Base-by-base conservation (phyloP, 2,888 invertebrate species). In the Smittia aterrima region DNA sequence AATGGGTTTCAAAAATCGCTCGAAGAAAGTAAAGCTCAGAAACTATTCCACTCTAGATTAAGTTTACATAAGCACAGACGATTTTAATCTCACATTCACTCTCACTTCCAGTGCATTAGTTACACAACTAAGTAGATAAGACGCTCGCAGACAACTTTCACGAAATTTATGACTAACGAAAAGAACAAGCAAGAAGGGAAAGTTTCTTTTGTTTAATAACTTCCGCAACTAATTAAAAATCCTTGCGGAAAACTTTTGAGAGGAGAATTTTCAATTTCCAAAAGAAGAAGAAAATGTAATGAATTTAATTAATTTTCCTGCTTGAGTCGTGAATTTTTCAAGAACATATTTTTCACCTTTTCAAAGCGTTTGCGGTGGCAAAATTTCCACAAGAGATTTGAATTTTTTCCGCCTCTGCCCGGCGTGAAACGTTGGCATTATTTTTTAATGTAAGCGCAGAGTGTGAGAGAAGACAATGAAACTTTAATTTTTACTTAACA, bases 251-350 rank as follows among this genome's bases (percentile, higher is more conserved):
- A 47, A 13, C 47, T 38, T 38, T 9, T 38, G 16, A n/a, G 13
- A 22, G 58, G 22, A 22, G 13, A 58, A 3, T 58, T 58, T 58
- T 58, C 58, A 58, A 58, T 58, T 22, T 58, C 9, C 6, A 6
- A n/a, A 27, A 25, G 25, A 64, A 27, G 22, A 27, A 27, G 64
- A 24, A 64, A 64, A 27, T 24, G 40, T 62, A 72, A 72, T 72
- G 72, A 72, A 72, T 72, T 72, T 72, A 72, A 72, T 72, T 72
- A 72, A 72, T 72, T 72, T 62, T 72, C 62, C 16, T 62, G 72
- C 72, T 72, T 53, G n/a, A 40, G 38, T 72, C 72, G 58, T 72
- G 72, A 72, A 72, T 72, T 72, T 72, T 72, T 72, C 18, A 72
- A 24, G 18, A 25, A 18, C 9, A 72, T 40, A 53, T 22, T 70